Evolutionary conservation across 2,797 vertebrate genomes (phyloP).

Genomic region (Brachyrhaphis roseni): DNA sequence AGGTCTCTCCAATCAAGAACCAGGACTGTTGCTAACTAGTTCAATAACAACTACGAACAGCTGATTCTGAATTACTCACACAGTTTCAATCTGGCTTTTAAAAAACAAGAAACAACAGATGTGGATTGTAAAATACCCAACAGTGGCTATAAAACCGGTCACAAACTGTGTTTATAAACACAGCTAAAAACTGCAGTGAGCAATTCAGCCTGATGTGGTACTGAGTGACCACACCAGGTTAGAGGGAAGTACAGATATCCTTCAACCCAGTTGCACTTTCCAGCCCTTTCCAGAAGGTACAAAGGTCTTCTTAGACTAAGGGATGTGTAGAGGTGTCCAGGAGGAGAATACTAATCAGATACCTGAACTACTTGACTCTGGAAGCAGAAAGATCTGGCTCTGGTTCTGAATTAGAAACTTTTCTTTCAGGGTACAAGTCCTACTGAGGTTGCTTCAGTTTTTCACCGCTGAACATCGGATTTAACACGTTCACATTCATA

Average conservation of each 20-base stretch:
- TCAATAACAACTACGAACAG: background rate
- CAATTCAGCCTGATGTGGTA: too few species aligned
- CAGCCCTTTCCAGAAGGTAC: background rate
- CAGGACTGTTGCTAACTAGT: background rate
- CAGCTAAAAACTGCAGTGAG: background rate
- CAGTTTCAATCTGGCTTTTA: background rate
- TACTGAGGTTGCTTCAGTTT: slow-evolving; percentile 29
- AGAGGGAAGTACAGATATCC: background rate
- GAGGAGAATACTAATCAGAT: too few species aligned
- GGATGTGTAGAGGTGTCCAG: background rate
- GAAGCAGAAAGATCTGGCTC: background rate
- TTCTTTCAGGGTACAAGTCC: background rate
- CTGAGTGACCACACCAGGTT: background rate
- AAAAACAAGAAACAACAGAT: background rate
- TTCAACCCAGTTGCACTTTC: background rate
- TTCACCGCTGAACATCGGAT: slow-evolving; percentile 28
- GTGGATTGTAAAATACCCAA: background rate
- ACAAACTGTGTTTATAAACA: background rate
- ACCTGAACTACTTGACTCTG: background rate
- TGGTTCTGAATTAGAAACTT: background rate
- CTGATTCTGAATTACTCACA: background rate
- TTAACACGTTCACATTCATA: slow-evolving; percentile 38
- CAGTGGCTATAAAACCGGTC: background rate
- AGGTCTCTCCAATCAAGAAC: background rate
- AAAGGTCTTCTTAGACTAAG: background rate